Evolutionary conservation across 2,888 invertebrate species (phyloP).

Genomic region (Mythimna pallens): DNA sequence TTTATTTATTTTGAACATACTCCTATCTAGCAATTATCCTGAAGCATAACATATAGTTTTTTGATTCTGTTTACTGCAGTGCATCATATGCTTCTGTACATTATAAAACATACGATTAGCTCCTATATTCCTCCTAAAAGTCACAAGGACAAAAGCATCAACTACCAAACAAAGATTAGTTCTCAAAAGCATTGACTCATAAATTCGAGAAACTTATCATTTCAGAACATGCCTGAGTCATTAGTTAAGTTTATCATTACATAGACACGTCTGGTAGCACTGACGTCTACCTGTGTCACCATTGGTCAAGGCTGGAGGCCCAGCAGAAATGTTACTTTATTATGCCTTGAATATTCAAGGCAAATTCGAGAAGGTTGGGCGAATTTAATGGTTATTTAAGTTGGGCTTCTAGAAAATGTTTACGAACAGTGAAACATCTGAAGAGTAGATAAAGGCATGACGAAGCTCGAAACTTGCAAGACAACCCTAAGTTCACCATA

Average conservation of each 20-base stretch:
- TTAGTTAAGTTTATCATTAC: slow-evolving; percentile 39
- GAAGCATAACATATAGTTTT: too few species aligned
- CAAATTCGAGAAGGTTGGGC: slow-evolving; percentile 24
- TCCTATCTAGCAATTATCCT: too few species aligned
- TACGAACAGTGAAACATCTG: slow-evolving; percentile 38
- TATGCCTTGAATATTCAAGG: slow-evolving; percentile 17
- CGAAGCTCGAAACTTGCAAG: slow-evolving; percentile 22
- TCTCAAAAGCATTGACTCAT: slow-evolving; percentile 44
- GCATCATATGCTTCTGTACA: too few species aligned
- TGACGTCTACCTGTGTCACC: slow-evolving; percentile 30
- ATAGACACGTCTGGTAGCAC: slow-evolving; percentile 48
- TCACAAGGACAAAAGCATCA: slow-evolving; percentile 1
- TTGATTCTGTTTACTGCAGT: too few species aligned
- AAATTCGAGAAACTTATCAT: slow-evolving; percentile 34
- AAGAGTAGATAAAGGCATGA: slow-evolving; percentile 34
- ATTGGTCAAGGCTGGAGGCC: slow-evolving; percentile 50
- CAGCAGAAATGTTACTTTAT: slow-evolving; percentile 25
- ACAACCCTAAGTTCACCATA: not conserved
- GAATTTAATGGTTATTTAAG: slow-evolving; percentile 34
- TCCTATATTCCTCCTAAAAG: not conserved
- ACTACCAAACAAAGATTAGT: slow-evolving; percentile 14
- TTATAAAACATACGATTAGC: too few species aligned
- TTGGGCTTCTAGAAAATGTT: slow-evolving; percentile 21
- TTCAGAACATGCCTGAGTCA: slow-evolving; percentile 45
- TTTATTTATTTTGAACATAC: too few species aligned